Evolutionary conservation across 2,888 invertebrate genomes (phyloP).

Genomic region (Nowickia ferox): DNA sequence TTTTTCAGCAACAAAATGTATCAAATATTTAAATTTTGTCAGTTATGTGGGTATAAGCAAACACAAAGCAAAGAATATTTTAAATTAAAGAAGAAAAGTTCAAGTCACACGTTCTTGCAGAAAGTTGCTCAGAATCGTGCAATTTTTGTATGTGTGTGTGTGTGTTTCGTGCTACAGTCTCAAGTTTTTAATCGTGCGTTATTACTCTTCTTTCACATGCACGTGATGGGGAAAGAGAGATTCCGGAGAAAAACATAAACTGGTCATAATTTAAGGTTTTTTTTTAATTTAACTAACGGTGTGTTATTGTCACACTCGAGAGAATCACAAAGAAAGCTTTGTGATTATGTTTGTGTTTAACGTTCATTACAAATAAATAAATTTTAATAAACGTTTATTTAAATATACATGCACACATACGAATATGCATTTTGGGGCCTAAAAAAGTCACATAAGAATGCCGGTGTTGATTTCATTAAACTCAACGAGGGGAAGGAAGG

Average conservation of each 20-base stretch:
- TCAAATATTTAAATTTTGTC: slow-evolving; percentile 6
- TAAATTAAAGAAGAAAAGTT: neutral
- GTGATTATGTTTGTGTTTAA: neutral
- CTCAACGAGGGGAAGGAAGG: neutral
- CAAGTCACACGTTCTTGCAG: neutral
- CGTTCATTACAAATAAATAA: neutral
- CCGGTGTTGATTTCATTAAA: slow-evolving; percentile 49
- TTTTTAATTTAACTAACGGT: slow-evolving; percentile 16
- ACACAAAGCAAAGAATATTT: neutral
- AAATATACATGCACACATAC: neutral
- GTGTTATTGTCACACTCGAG: slow-evolving; percentile 21
- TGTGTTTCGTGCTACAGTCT: neutral
- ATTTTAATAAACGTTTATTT: slow-evolving; percentile 12
- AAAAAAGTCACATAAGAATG: slow-evolving; percentile 25
- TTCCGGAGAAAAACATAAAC: slow-evolving; percentile 17
- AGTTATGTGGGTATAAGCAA: neutral
- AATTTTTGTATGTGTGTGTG: neutral
- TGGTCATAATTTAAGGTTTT: slow-evolving; percentile 28
- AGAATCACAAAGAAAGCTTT: slow-evolving; percentile 54
- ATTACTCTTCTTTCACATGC: slow-evolving; percentile 7
- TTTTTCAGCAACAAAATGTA: neutral
- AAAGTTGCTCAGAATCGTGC: neutral
- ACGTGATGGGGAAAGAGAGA: slow-evolving; percentile 50
- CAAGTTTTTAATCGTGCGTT: neutral
- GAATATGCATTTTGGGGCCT: slow-evolving; percentile 21